phyloP scores from a whole-genome alignment of 2,888 invertebrate species.

The Minunthozetes semirufus region DNA sequence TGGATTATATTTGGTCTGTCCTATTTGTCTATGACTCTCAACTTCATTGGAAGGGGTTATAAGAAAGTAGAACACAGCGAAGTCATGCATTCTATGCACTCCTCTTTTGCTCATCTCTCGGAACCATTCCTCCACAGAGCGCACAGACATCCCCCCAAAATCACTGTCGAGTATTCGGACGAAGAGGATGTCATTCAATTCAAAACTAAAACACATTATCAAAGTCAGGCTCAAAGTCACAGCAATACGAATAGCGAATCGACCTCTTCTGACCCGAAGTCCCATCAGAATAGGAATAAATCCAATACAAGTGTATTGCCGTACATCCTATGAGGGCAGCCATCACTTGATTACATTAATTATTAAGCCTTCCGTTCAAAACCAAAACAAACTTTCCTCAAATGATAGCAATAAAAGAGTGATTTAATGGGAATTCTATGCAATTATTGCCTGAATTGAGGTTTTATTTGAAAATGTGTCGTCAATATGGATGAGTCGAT shows the following conservation, averaged over 20 bases:
- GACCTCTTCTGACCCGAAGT: neutral
- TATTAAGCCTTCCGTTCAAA: no score
- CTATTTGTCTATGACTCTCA: slow-evolving; percentile 68
- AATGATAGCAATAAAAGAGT: no score
- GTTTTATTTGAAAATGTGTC: no score
- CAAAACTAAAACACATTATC: neutral
- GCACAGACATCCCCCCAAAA: neutral
- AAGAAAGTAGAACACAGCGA: slow-evolving; percentile 20
- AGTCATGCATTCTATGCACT: slow-evolving; percentile 7
- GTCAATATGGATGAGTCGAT: no score
- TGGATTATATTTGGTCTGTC: slow-evolving; percentile 90
- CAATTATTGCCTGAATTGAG: no score
- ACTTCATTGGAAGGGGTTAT: slow-evolving; percentile 43
- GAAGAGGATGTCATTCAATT: neutral
- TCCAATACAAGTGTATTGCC: slow-evolving; percentile 9
- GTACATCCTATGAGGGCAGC: no score
- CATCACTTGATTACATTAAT: neutral
- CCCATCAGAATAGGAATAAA: neutral
- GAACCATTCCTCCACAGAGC: slow-evolving; percentile 9
- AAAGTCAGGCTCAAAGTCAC: no score
- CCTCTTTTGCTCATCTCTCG: neutral
- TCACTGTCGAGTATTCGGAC: neutral
- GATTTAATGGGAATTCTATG: no score
- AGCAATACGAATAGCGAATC: neutral
- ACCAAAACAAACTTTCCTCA: no score